A percentile compares a stretch with the other conserved stretches of the same genome.
Evolutionary conservation across 2,113 vertebrate species (phyloP).

Genomic region (Todiramphus saurophagus): DNA sequence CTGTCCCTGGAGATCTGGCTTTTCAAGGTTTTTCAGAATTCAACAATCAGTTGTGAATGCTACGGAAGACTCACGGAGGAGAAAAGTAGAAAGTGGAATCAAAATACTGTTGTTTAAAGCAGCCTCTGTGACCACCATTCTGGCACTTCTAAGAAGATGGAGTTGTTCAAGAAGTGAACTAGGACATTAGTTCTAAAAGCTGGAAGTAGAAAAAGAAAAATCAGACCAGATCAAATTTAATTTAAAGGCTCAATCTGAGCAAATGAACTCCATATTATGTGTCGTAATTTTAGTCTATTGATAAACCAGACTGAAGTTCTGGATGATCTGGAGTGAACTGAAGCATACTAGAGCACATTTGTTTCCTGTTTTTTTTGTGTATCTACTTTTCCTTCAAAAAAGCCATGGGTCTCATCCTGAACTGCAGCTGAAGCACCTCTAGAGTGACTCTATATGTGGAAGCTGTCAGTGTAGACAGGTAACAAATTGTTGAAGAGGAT

Average conservation of each 20-base stretch:
- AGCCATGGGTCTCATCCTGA: not conserved
- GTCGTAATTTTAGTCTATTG: not conserved
- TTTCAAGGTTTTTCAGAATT: not conserved
- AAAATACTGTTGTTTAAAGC: not conserved
- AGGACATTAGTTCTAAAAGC: not conserved
- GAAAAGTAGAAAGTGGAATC: not conserved
- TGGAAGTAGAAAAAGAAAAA: not conserved
- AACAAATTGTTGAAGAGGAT: not conserved
- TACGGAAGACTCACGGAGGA: not conserved
- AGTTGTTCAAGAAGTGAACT: not conserved
- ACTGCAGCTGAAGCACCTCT: not conserved
- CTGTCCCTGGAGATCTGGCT: not conserved
- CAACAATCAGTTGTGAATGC: not conserved
- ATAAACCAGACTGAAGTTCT: not conserved
- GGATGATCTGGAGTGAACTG: not conserved
- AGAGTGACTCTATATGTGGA: not conserved
- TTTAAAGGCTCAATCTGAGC: not conserved
- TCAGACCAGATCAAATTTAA: not conserved
- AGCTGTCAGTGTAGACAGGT: not conserved
- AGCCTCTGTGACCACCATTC: not conserved
- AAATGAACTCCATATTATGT: not conserved
- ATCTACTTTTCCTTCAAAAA: not conserved
- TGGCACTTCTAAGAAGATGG: not conserved
- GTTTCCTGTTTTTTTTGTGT: not conserved
- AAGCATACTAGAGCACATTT: not conserved